Conservation (phyloP, 2,888 invertebrate species). For the Glyphotaelius pellucidus region DNA sequence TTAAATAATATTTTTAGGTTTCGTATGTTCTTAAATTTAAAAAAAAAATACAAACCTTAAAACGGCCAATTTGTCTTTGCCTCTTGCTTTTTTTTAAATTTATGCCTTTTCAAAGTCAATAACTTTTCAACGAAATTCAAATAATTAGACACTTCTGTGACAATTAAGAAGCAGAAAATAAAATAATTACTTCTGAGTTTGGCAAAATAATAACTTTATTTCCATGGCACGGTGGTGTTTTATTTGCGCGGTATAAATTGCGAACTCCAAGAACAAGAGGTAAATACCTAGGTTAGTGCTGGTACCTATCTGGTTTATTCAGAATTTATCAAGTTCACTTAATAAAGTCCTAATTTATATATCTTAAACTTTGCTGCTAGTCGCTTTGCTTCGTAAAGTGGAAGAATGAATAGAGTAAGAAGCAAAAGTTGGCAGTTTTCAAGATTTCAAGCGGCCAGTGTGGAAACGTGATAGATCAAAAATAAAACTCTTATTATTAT, state of each 20-base stretch:
- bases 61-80: neutral
- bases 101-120: neutral
- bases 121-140: neutral
- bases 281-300: neutral
- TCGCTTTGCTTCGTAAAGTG: slow-evolving; percentile 32
- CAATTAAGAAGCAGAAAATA: neutral
- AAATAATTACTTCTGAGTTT: neutral
- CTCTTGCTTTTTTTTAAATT: neutral
- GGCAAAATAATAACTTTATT: too few relatives aligned
- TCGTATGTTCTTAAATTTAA: too few relatives aligned
- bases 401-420: slow-evolving; percentile 20
- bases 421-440: slow-evolving; percentile 26
- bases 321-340: slow-evolving; percentile 41
- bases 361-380: slow-evolving; percentile 30
- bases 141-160: neutral
- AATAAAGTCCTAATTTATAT: slow-evolving; percentile 43
- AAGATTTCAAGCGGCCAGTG: neutral
- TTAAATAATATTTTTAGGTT: too few relatives aligned
- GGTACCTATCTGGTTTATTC: neutral
- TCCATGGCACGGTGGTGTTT: neutral
- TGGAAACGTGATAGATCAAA: neutral
- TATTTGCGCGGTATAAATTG: neutral
- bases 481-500: too few relatives aligned
- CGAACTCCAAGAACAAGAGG: neutral
- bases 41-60: neutral